Base-by-base conservation (phyloP, 2,888 invertebrate genomes). In the Drosophila kambysellisi region DNA sequence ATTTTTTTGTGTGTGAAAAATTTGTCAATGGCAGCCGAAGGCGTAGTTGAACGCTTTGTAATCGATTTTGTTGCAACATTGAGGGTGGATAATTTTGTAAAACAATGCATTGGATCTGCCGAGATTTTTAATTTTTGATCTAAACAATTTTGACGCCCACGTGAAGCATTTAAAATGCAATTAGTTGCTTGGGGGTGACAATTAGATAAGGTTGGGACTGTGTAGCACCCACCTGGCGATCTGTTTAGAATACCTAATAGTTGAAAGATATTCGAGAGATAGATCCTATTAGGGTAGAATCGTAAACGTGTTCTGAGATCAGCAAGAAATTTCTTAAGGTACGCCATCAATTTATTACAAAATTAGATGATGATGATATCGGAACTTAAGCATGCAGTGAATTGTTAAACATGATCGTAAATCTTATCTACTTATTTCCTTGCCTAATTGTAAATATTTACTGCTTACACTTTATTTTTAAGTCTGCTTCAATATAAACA, bases 111-210 rank as follows among this genome's bases (percentile, higher is more conserved):
- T 76, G 51, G 61, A 41, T 67, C 50, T 60, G 32, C 20, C 30
- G 8, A 50, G 33, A 25, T 59, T 25, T 35, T 25, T 9, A 32
- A 51, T 25, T 43, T 70, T 67, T 35, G 62, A 80, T 82, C 57
- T 52, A 63, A 70, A 59, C 68, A 51, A 52, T 67, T 46, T 35
- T n/a, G 50, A 50, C 69, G 50, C 82, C 69, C 83, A 74, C 83
- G 75, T 71, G 70, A 52, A 51, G 67, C 67, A 54, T 41, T 74
- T 69, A 46, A 57, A 72, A 78, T 78, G 76, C 72, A 80, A 54
- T 79, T 46, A 58, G 35, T 50, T 63, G 51, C 65, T 59, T 59
- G 46, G 9, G 54, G 66, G 46, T 56, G 54, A 48, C 54, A 60
- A 59, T 48, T 67, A 35, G 51, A 63, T 67, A 37, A 65, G 62